Conservation (phyloP, 2,888 invertebrate species). For the Catocala nupta region DNA sequence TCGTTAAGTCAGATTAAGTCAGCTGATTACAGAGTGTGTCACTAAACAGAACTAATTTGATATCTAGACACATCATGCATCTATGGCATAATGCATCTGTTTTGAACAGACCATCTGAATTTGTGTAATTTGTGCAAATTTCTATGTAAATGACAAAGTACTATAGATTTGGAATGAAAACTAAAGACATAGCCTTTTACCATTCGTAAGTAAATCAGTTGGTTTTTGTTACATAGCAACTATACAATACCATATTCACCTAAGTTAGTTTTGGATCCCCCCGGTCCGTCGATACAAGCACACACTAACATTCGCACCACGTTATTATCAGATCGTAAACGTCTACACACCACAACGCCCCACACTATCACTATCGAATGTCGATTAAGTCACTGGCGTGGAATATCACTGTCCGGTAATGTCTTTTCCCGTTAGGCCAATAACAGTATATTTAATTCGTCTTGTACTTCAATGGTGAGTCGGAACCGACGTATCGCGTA, state of each 20-base stretch:
- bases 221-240: too few relatives aligned
- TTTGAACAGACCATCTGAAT: too few relatives aligned
- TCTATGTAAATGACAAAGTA: too few relatives aligned
- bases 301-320: conserved; percentile 44
- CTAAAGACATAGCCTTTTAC: too few relatives aligned
- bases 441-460: conserved; percentile 16
- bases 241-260: conserved; percentile 7
- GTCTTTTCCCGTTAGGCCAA: conserved; percentile 44
- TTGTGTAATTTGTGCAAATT: too few relatives aligned
- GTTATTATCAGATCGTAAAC: conserved; percentile 52
- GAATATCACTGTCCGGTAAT: conserved; percentile 51
- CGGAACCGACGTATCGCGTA: conserved; percentile 26
- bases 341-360: conserved; percentile 31
- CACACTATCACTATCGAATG: conserved; percentile 43
- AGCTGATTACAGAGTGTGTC: too few relatives aligned
- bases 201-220: too few relatives aligned
- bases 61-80: too few relatives aligned
- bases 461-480: conserved; percentile 30
- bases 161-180: too few relatives aligned
- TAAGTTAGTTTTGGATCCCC: conserved; percentile 29
- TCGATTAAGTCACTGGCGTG: conserved; percentile 51
- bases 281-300: conserved; percentile 16
- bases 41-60: too few relatives aligned
- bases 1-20: too few relatives aligned
- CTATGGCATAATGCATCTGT: too few relatives aligned